Conservation (phyloP, 1,140 invertebrate species). For the Ips nitidus region DNA sequence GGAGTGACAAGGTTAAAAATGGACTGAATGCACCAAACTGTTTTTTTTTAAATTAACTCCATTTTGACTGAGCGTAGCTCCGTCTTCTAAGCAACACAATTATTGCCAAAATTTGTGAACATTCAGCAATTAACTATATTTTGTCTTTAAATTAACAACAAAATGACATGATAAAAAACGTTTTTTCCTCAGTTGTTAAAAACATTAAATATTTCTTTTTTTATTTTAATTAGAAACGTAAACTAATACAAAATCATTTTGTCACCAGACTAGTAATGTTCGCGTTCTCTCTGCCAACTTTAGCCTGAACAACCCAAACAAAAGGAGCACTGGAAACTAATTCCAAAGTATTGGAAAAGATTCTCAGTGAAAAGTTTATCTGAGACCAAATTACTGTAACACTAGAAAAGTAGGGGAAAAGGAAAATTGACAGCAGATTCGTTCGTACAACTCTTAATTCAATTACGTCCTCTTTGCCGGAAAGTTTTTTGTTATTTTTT, state of each 20-base stretch:
- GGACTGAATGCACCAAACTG: no score
- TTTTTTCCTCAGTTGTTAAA: no score
- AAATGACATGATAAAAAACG: no score
- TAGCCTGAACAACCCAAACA: slow-evolving; percentile 4
- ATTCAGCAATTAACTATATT: no score
- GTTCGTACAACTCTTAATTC: slow-evolving; percentile 27
- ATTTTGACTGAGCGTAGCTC: no score
- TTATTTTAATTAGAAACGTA: no score
- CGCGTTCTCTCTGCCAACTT: background rate
- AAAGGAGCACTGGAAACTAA: slow-evolving; percentile 17
- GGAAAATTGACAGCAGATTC: slow-evolving; percentile 13
- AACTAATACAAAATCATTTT: slow-evolving; percentile 3
- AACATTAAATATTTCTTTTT: no score
- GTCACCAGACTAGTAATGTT: background rate
- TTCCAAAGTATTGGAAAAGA: slow-evolving; percentile 19
- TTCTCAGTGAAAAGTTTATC: slow-evolving; percentile 21
- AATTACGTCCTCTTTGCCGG: slow-evolving; percentile 13
- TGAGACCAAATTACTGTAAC: slow-evolving; percentile 13
- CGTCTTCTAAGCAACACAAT: no score
- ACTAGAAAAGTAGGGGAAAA: slow-evolving; percentile 21
- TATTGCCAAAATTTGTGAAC: no score
- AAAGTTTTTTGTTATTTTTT: background rate
- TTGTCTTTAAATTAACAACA: no score
- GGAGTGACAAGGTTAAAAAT: no score
- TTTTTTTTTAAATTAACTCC: no score